Conservation (phyloP, 92 coral and sea anemone species). For the Umimayanthus kanabou region DNA sequence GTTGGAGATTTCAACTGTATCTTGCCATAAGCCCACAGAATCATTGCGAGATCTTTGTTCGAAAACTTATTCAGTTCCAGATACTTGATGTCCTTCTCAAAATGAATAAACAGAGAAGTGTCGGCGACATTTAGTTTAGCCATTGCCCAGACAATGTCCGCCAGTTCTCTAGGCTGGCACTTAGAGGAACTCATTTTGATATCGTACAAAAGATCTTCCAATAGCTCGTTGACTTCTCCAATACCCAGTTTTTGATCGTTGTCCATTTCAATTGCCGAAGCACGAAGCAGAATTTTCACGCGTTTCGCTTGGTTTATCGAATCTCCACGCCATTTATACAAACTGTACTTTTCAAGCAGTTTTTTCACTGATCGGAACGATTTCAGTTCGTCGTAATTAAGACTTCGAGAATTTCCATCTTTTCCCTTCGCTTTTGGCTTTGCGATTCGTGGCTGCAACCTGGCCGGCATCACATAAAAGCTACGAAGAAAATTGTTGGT, state of each 20-base stretch:
- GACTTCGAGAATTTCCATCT: neutral
- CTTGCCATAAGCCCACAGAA: slow-evolving; percentile 80
- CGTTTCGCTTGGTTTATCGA: slow-evolving; percentile 21
- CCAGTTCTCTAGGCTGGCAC: slow-evolving; percentile 59
- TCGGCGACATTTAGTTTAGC: slow-evolving; percentile 53
- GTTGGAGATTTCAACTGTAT: slow-evolving; percentile 46
- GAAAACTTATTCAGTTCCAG: slow-evolving; percentile 54
- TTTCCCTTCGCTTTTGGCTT: neutral
- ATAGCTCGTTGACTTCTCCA: slow-evolving; percentile 8
- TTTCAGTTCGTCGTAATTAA: slow-evolving; percentile 14
- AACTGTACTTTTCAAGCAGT: slow-evolving; percentile 46
- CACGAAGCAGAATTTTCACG: slow-evolving; percentile 43
- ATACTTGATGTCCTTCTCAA: slow-evolving; percentile 60
- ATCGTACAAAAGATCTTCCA: slow-evolving; percentile 52
- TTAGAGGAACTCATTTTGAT: slow-evolving; percentile 36
- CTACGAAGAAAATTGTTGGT: neutral
- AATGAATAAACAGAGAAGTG: slow-evolving; percentile 48
- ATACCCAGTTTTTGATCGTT: neutral
- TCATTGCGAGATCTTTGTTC: slow-evolving; percentile 77
- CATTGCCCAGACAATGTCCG: slow-evolving; percentile 71
- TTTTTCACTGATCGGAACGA: slow-evolving; percentile 16
- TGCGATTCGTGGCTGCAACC: neutral
- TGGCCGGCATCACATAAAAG: neutral
- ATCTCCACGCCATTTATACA: slow-evolving; percentile 38
- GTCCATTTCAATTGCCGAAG: slow-evolving; percentile 28